Evolutionary conservation across 2,888 invertebrate species (phyloP).

Genomic region (Epistrophe eligans): DNA sequence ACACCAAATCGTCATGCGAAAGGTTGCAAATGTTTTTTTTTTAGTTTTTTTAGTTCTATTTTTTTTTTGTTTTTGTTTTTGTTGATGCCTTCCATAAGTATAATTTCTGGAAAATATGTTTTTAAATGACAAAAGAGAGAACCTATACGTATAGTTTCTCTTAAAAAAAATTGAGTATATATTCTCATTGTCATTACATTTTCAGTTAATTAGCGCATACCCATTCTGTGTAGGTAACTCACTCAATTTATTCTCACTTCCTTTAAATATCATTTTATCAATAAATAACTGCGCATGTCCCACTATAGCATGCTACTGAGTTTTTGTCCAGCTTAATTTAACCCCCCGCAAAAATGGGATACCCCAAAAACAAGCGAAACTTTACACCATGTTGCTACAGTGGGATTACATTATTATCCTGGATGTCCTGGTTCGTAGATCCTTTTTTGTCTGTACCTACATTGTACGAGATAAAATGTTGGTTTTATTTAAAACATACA

Average conservation of each 20-base stretch:
- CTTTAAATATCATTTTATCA: not conserved
- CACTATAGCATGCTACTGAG: not conserved
- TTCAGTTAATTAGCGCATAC: not conserved
- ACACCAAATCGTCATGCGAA: too few species aligned
- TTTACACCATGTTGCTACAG: slow-evolving; percentile 35
- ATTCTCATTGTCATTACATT: not conserved
- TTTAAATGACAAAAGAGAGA: not conserved
- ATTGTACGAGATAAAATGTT: slow-evolving; percentile 42
- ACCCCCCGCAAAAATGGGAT: not conserved
- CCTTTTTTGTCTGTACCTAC: slow-evolving; percentile 28
- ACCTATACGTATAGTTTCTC: not conserved
- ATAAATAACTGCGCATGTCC: slow-evolving; percentile 50
- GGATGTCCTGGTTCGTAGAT: slow-evolving; percentile 41
- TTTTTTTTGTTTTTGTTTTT: too few species aligned
- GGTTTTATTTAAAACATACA: slow-evolving; percentile 24
- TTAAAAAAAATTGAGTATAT: not conserved
- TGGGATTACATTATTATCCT: slow-evolving; percentile 49
- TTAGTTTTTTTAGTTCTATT: too few species aligned
- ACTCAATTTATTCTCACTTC: slow-evolving; percentile 35
- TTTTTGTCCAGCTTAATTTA: not conserved
- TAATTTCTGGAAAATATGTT: too few species aligned
- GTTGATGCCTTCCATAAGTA: too few species aligned
- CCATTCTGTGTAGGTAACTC: not conserved
- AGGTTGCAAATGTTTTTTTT: too few species aligned
- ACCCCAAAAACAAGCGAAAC: slow-evolving; percentile 26